Percentiles rank a stretch among this genome's conserved stretches.
phyloP scores from a whole-genome alignment of 2,888 invertebrate genomes.

The Troides oblongomaculatus region DNA sequence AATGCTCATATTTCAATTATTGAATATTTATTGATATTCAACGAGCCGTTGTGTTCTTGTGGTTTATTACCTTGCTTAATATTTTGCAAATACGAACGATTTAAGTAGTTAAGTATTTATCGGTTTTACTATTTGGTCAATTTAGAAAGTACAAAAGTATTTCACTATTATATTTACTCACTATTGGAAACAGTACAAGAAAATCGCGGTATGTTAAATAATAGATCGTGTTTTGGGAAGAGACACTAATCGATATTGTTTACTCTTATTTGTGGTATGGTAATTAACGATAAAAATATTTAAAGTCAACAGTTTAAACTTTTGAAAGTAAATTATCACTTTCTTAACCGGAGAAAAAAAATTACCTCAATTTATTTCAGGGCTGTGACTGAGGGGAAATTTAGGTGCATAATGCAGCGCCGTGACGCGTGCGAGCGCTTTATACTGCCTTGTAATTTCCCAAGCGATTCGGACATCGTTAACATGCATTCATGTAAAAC shows the following conservation, averaged over 20 bases:
- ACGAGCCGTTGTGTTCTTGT: slow-evolving; percentile 7
- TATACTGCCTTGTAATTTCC: slow-evolving; percentile 59
- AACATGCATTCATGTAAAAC: slow-evolving; percentile 61
- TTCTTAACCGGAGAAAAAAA: slow-evolving; percentile 24
- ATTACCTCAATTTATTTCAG: slow-evolving; percentile 32
- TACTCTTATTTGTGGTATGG: not conserved
- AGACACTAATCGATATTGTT: not conserved
- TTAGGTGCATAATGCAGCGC: slow-evolving; percentile 26
- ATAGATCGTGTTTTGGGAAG: not conserved
- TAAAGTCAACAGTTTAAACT: not conserved
- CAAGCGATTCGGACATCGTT: slow-evolving; percentile 64
- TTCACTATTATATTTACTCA: not conserved
- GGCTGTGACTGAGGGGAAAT: slow-evolving; percentile 31
- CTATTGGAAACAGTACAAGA: not conserved
- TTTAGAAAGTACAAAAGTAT: not conserved
- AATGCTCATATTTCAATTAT: slow-evolving; percentile 18
- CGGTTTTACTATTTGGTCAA: not conserved
- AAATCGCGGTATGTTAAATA: not conserved
- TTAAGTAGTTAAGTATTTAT: not conserved
- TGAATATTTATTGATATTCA: slow-evolving; percentile 22
- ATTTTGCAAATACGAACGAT: not conserved
- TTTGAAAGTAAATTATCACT: slow-evolving; percentile 5
- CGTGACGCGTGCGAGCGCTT: slow-evolving; percentile 41
- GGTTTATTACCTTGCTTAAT: slow-evolving; percentile 3
- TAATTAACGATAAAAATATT: not conserved